phyloP scores from a whole-genome alignment of 2,888 invertebrate genomes.

The Agriopis marginaria region DNA sequence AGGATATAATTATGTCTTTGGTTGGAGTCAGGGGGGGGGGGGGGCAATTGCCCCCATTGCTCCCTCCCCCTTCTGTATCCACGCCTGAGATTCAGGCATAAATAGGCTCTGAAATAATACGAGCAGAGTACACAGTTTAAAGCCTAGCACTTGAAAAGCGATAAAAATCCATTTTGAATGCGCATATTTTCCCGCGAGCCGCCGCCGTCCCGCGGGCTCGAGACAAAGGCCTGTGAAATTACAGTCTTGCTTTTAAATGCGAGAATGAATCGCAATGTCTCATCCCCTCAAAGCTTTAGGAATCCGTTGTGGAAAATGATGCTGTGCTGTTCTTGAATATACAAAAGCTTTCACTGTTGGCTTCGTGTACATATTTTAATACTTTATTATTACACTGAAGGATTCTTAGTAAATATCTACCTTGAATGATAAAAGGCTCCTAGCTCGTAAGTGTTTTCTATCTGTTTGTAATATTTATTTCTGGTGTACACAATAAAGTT shows the following conservation, averaged over 20 bases:
- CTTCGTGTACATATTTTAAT: constrained; percentile 36
- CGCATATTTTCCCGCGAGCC: constrained; percentile 80
- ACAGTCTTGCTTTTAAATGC: constrained; percentile 85
- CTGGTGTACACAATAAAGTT: too few species aligned
- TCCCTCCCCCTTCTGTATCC: too few species aligned
- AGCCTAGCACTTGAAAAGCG: constrained; percentile 79
- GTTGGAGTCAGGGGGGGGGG: too few species aligned
- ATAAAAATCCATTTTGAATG: constrained; percentile 82
- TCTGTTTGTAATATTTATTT: too few species aligned
- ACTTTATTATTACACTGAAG: not conserved
- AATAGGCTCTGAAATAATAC: constrained; percentile 57
- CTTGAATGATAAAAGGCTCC: too few species aligned
- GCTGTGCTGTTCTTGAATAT: constrained; percentile 65
- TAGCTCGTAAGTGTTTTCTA: too few species aligned
- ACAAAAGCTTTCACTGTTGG: constrained; percentile 54
- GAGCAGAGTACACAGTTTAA: constrained; percentile 60
- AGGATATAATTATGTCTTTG: too few species aligned
- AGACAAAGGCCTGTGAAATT: constrained; percentile 84
- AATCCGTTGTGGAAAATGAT: constrained; percentile 65
- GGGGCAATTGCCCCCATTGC: too few species aligned
- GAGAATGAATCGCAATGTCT: constrained; percentile 83
- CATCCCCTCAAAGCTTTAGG: constrained; percentile 81
- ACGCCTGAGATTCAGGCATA: constrained; percentile 23
- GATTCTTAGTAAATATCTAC: not conserved
- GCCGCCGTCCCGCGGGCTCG: constrained; percentile 61